Evolutionary conservation across 2,113 vertebrate species (phyloP).

Genomic region (Salvelinus alpinus): DNA sequence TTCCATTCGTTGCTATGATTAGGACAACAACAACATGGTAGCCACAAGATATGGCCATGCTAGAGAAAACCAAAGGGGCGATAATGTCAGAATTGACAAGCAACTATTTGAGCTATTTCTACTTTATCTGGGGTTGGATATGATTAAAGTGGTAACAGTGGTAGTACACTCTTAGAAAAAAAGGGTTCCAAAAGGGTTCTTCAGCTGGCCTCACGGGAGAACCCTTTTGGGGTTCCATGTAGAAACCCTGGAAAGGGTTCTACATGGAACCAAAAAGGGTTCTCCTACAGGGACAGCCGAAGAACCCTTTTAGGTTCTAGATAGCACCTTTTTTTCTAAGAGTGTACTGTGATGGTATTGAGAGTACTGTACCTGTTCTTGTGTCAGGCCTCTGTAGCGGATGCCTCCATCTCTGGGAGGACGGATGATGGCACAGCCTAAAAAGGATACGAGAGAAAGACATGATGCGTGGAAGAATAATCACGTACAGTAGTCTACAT

Average conservation of each 20-base stretch:
- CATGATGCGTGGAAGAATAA: background rate
- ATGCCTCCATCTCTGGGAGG: slow-evolving; percentile 93
- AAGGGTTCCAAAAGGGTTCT: too few species aligned
- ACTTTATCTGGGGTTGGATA: background rate
- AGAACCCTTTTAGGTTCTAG: too few species aligned
- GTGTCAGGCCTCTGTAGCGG: slow-evolving; percentile 91
- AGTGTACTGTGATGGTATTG: background rate
- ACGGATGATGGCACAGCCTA: slow-evolving; percentile 90
- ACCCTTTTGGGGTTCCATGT: too few species aligned
- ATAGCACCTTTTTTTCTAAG: too few species aligned
- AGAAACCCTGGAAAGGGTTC: too few species aligned
- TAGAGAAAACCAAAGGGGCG: too few species aligned
- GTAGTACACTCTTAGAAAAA: too few species aligned
- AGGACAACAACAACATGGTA: background rate
- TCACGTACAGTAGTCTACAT: slow-evolving; percentile 19
- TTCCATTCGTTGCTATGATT: background rate
- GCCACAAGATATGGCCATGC: background rate
- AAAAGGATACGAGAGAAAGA: slow-evolving; percentile 8
- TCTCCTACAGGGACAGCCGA: too few species aligned
- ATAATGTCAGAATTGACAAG: background rate
- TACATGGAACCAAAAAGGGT: too few species aligned
- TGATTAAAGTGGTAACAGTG: background rate
- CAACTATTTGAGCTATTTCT: background rate
- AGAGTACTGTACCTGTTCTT: slow-evolving; percentile 75
- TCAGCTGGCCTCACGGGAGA: too few species aligned